A percentile compares a stretch with the other conserved stretches of the same genome.
Evolutionary conservation across 1,140 invertebrate genomes (phyloP).

Genomic region (Eupristina koningsbergeri): DNA sequence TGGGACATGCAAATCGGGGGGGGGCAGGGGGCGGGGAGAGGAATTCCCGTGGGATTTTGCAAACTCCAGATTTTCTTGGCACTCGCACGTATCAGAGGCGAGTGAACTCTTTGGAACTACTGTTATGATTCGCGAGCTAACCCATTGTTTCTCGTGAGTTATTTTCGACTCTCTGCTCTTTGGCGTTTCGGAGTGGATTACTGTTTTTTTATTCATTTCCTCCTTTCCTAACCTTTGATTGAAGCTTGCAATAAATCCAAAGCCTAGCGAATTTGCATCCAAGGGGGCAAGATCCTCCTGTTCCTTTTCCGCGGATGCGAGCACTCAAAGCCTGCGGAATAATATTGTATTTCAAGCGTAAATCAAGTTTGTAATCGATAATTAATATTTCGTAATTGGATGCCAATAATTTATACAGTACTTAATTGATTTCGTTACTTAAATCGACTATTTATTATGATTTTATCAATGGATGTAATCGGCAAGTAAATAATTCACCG

Average conservation of each 20-base stretch:
- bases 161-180: not conserved
- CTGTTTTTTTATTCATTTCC: not conserved
- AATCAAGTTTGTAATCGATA: not conserved
- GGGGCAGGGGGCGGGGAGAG: not conserved
- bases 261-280: not conserved
- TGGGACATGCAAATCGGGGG: slow-evolving; percentile 27
- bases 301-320: no score
- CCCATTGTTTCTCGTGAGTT: slow-evolving; percentile 22
- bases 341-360: not conserved
- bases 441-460: not conserved
- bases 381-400: not conserved
- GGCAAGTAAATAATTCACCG: no score
- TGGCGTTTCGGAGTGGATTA: not conserved
- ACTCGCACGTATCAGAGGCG: not conserved
- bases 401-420: not conserved
- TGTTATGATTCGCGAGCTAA: slow-evolving; percentile 28
- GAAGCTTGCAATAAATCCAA: not conserved
- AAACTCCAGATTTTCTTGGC: not conserved
- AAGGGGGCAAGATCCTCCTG: no score
- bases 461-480: not conserved
- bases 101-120: slow-evolving; percentile 35
- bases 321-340: no score
- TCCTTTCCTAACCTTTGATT: no score
- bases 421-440: not conserved
- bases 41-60: not conserved